Evolutionary conservation across 2,113 vertebrate species (phyloP).

Genomic region (Thermophis baileyi): DNA sequence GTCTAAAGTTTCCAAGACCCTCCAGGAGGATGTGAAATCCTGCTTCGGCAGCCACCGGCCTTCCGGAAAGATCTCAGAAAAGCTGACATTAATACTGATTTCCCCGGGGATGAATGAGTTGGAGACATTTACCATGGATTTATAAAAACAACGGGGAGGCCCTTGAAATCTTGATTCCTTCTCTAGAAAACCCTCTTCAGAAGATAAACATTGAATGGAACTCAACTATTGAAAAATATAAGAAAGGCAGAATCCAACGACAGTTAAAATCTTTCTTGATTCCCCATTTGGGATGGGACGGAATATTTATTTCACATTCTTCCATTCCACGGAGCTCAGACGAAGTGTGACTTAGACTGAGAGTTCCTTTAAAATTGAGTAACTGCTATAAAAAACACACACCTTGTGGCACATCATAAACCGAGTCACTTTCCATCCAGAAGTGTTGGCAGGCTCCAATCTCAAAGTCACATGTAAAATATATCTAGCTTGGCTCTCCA

Average conservation of each 20-base stretch:
- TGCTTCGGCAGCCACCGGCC: too few relatives aligned
- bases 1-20: too few relatives aligned
- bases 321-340: not conserved
- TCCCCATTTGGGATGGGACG: not conserved
- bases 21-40: too few relatives aligned
- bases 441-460: not conserved
- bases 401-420: not conserved
- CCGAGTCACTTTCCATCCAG: not conserved
- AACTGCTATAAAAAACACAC: not conserved
- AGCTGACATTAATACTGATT: too few relatives aligned
- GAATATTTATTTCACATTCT: not conserved
- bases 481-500: not conserved
- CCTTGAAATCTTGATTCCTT: not conserved
- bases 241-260: not conserved
- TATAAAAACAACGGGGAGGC: not conserved
- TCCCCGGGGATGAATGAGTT: too few relatives aligned
- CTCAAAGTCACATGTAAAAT: not conserved
- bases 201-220: not conserved
- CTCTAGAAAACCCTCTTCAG: not conserved
- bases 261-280: not conserved
- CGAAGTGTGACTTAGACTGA: not conserved
- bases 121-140: not conserved
- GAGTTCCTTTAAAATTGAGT: not conserved
- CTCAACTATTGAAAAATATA: not conserved
- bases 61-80: too few relatives aligned